Conservation (phyloP, 1,140 invertebrate genomes). For the Paraescarpia echinospica region DNA sequence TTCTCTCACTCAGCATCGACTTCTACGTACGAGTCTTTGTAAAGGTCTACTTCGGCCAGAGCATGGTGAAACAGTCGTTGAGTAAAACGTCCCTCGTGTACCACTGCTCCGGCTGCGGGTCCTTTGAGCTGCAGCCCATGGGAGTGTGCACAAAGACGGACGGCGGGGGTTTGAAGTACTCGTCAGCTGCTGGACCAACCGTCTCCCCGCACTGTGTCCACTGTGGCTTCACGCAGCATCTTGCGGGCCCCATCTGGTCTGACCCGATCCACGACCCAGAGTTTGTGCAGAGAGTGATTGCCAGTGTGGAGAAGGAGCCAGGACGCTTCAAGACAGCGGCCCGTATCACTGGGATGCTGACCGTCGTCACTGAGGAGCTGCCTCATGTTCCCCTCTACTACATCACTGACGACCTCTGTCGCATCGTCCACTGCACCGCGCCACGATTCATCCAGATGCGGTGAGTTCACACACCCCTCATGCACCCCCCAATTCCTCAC, state of each 20-base stretch:
- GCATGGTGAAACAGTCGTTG: slow-evolving; percentile 75
- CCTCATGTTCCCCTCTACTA: slow-evolving; percentile 86
- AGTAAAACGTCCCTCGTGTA: slow-evolving; percentile 84
- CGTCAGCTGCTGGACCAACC: slow-evolving; percentile 69
- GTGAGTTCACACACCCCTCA: background rate
- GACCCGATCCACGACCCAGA: slow-evolving; percentile 76
- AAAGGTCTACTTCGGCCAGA: slow-evolving; percentile 74
- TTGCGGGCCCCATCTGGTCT: slow-evolving; percentile 94
- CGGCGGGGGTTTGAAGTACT: slow-evolving; percentile 62
- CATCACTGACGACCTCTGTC: slow-evolving; percentile 68
- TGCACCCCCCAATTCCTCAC: too few species aligned
- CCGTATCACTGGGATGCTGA: slow-evolving; percentile 69
- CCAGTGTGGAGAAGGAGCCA: slow-evolving; percentile 45
- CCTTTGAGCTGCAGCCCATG: slow-evolving; percentile 74
- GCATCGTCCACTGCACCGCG: slow-evolving; percentile 66
- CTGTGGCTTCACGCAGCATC: slow-evolving; percentile 74
- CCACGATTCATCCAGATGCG: slow-evolving; percentile 23
- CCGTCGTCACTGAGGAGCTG: slow-evolving; percentile 71
- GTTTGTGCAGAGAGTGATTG: slow-evolving; percentile 71
- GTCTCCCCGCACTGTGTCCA: slow-evolving; percentile 72
- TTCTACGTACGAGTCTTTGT: slow-evolving; percentile 98
- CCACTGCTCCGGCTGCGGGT: slow-evolving; percentile 86
- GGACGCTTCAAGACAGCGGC: slow-evolving; percentile 66
- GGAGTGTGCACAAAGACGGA: slow-evolving; percentile 61
- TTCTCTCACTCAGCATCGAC: slow-evolving; percentile 90